Evolutionary conservation across 1,140 invertebrate species (phyloP), one percentile per base, ranked within the genome.

Genomic region (Papilio helenus): DNA sequence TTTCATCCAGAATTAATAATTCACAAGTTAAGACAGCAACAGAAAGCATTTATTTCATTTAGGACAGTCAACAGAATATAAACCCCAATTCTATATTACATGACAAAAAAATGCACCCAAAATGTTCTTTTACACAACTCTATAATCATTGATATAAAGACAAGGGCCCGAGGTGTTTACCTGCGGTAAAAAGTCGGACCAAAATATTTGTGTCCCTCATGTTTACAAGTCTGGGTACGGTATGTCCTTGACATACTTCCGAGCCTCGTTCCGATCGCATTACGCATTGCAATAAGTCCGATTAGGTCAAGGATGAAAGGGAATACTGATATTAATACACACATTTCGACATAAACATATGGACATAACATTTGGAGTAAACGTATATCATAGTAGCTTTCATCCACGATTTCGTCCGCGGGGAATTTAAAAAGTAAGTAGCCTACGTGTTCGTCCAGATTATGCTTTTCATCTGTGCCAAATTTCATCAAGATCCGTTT

Each of bases 171-270:
- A 61, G 18, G 18, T 55, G 51, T 55, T 55, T 55, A 55, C 51
- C 51, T 55, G 58, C 8, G 58, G 3, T 61, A 26, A 26, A 61
- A 61, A 26, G 55, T 26, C 23, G 20, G 14, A 3, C 18, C 58
- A 61, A 61, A 61, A 61, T 61, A 61, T 61, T 61, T 61, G 23
- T 61, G 58, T 61, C 9, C 23, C 23, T 61, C 58, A 9, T 61
- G 58, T 61, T 61, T 61, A 61, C 23, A 61, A 61, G 58, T 61
- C 58, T 61, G 58, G 58, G 20, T 61, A 61, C 58, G 23, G 20
- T 61, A 5, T 23, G 58, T 61, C 58, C 58, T 61, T 61, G 58
- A 61, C 58, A 61, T 61, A 61, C 58, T 61, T 61, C 20, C 23
- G n/a, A 58, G 12, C 58, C 3, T 55, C 51, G 51, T 55, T 55